These are phyloP conservation scores for Hirudo medicinalis DNA, from an alignment of 1,140 invertebrate species.

Conservation along the genomic window DNA sequence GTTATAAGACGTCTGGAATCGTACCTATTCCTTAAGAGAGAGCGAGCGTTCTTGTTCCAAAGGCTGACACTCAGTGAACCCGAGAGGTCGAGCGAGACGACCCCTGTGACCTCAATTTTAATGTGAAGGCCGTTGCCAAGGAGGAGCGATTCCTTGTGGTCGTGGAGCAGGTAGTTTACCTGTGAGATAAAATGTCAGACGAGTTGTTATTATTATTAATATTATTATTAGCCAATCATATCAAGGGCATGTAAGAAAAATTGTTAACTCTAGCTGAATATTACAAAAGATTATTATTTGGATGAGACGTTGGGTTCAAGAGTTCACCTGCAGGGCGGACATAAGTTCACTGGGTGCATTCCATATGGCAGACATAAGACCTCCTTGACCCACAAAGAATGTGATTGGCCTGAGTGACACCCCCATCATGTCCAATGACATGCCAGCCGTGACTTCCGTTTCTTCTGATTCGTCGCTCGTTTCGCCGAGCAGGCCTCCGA, in stretches of 20 bases:
- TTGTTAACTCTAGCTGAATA: no score
- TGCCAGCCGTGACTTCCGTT: constrained; percentile 58
- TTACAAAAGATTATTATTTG: no score
- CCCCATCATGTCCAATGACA: constrained; percentile 65
- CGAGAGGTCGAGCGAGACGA: constrained; percentile 65
- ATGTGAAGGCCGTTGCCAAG: constrained; percentile 60
- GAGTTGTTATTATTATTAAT: background rate
- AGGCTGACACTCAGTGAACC: constrained; percentile 70
- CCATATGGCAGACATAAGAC: constrained; percentile 80
- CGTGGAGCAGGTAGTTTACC: constrained; percentile 59
- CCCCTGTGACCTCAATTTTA: constrained; percentile 55
- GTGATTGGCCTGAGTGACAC: constrained; percentile 64
- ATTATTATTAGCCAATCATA: no score
- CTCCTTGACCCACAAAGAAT: constrained; percentile 68
- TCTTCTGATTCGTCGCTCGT: constrained; percentile 26
- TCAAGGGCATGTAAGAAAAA: no score
- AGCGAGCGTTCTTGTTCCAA: constrained; percentile 73
- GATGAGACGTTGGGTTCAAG: no score
- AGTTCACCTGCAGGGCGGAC: constrained; percentile 58
- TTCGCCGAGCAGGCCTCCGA: constrained; percentile 48
- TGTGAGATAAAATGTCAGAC: constrained; percentile 30
- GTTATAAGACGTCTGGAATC: no score
- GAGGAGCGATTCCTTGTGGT: constrained; percentile 55
- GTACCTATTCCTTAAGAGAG: constrained; percentile 49
- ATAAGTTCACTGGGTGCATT: constrained; percentile 54